These are phyloP conservation scores for Microtus richardsoni DNA, from an alignment of 2,113 vertebrate genomes.

Conservation along the genomic window DNA sequence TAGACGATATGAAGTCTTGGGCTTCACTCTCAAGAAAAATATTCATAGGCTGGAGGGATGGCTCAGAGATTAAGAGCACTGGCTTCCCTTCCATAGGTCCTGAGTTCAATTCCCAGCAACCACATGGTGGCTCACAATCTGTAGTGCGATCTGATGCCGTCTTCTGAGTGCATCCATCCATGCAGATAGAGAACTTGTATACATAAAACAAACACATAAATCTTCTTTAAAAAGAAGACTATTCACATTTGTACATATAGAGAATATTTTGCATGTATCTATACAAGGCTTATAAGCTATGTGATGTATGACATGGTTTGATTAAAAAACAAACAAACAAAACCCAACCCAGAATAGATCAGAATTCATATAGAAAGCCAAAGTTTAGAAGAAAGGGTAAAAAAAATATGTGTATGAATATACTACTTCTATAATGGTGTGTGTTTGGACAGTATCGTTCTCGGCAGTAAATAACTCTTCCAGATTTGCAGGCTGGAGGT, in stretches of 20 bases:
- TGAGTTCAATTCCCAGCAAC: too few species aligned
- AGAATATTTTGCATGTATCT: not conserved
- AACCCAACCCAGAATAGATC: constrained; percentile 7
- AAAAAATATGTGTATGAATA: not conserved
- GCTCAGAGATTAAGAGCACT: too few species aligned
- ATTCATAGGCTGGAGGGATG: not conserved
- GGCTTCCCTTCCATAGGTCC: too few species aligned
- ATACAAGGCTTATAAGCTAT: not conserved
- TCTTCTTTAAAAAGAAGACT: too few species aligned
- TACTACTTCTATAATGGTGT: not conserved
- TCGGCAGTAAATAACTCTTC: constrained; percentile 11
- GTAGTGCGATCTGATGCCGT: too few species aligned
- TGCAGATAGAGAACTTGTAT: too few species aligned
- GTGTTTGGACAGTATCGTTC: constrained; percentile 5
- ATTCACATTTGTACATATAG: not conserved
- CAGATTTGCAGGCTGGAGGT: constrained; percentile 44
- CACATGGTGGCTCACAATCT: too few species aligned
- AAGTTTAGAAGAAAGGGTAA: constrained; percentile 51
- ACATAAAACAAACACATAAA: too few species aligned
- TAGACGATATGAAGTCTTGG: constrained; percentile 7
- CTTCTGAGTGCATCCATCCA: too few species aligned
- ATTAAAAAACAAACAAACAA: not conserved
- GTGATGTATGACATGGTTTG: not conserved
- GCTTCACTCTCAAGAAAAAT: not conserved
- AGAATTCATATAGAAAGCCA: constrained; percentile 17